Percentiles rank a stretch among this genome's conserved stretches.
These are phyloP conservation scores for Hermodice carunculata DNA, from an alignment of 2,888 invertebrate species.

Conservation along the genomic window DNA sequence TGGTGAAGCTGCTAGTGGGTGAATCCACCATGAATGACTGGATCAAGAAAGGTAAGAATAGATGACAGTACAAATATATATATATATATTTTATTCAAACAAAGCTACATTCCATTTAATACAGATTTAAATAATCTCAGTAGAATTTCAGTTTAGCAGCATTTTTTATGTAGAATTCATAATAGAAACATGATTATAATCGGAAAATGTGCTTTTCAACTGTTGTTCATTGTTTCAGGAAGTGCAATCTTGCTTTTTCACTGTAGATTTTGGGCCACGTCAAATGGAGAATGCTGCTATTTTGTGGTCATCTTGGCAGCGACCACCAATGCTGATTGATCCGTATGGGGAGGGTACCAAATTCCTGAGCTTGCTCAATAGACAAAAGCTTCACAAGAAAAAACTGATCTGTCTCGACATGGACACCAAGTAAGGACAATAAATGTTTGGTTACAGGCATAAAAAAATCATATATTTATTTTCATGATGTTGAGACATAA, in stretches of 20 bases:
- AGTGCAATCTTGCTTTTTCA: too few relatives aligned
- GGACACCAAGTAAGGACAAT: conserved; percentile 63
- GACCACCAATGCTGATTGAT: conserved; percentile 67
- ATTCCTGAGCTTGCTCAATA: conserved; percentile 55
- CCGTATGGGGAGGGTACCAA: conserved; percentile 60
- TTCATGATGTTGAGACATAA: too few relatives aligned
- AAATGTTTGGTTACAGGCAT: too few relatives aligned
- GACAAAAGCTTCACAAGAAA: conserved; percentile 46
- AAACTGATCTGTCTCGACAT: conserved; percentile 60
- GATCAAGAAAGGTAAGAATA: conserved; percentile 60
- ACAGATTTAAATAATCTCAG: neutral
- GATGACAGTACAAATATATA: neutral
- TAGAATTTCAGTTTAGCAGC: neutral
- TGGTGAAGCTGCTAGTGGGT: conserved; percentile 64
- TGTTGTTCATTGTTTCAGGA: too few relatives aligned
- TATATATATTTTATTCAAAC: neutral
- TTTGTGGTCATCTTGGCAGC: conserved; percentile 62
- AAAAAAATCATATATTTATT: too few relatives aligned
- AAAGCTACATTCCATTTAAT: neutral
- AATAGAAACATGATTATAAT: neutral
- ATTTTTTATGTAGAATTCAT: neutral
- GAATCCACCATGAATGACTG: conserved; percentile 58
- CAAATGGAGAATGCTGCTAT: conserved; percentile 69
- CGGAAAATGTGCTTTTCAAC: too few relatives aligned
- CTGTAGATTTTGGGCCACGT: conserved; percentile 60